phyloP scores from a whole-genome alignment of 2,888 invertebrate species.

The Bellardia pandia region DNA sequence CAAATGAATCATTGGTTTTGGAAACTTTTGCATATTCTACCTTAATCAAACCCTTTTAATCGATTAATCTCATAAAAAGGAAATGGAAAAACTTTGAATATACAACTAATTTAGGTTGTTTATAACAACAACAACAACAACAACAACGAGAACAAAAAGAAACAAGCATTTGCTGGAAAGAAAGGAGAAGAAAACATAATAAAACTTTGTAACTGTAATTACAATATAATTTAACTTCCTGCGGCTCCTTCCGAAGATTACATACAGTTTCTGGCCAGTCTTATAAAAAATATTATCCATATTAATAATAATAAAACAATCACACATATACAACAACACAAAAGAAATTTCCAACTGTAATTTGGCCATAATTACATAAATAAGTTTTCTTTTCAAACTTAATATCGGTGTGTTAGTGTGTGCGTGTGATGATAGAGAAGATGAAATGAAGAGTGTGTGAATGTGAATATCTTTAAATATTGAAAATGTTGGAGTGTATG shows the following conservation, averaged over 20 bases:
- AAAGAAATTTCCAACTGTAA: conserved; percentile 68
- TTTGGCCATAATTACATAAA: conserved; percentile 69
- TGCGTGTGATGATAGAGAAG: conserved; percentile 9
- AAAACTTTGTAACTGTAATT: conserved; percentile 69
- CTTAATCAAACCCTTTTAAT: conserved; percentile 36
- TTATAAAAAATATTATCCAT: conserved; percentile 22
- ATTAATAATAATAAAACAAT: conserved; percentile 51
- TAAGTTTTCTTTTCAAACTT: conserved; percentile 63
- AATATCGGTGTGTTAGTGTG: neutral
- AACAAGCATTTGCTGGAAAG: neutral
- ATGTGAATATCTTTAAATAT: conserved; percentile 26
- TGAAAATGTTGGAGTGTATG: neutral
- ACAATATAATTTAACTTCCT: conserved; percentile 64
- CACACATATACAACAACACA: neutral
- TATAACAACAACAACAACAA: neutral
- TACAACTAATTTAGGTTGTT: conserved; percentile 37
- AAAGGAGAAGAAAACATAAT: conserved; percentile 14
- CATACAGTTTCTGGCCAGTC: conserved; percentile 30
- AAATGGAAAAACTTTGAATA: conserved; percentile 36
- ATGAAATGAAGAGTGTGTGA: neutral
- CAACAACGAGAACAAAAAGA: neutral
- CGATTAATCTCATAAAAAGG: conserved; percentile 42
- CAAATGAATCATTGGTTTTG: neutral
- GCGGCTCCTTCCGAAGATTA: conserved; percentile 39
- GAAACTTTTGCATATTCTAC: neutral